phyloP scores from a whole-genome alignment of 92 coral and sea anemone species.

The Phenganax subtilis region DNA sequence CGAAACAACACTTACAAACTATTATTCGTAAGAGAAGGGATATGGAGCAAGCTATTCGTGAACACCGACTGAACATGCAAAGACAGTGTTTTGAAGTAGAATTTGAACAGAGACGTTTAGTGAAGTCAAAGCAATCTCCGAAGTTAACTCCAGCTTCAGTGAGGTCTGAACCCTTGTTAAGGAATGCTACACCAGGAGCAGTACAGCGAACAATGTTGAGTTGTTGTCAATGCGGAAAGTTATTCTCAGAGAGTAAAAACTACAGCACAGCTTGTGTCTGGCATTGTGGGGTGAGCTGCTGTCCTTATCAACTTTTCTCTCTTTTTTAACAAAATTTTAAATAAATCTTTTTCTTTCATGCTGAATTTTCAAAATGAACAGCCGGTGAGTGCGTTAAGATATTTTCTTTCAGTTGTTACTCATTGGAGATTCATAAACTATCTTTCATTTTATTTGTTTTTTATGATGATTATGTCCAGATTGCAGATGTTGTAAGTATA shows the following conservation, averaged over 20 bases:
- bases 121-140: slow-evolving; percentile 63
- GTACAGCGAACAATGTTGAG: slow-evolving; percentile 34
- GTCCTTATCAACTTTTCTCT: neutral
- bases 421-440: neutral
- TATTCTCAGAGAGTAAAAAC: slow-evolving; percentile 55
- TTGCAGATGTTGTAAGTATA: slow-evolving; percentile 39
- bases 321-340: neutral
- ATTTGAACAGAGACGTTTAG: slow-evolving; percentile 68
- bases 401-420: neutral
- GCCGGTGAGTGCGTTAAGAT: slow-evolving; percentile 46
- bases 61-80: slow-evolving; percentile 61
- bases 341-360: slow-evolving; percentile 7
- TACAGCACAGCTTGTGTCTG: slow-evolving; percentile 76
- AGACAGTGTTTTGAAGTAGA: slow-evolving; percentile 68
- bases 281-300: slow-evolving; percentile 82
- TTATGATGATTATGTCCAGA: neutral
- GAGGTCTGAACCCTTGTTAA: slow-evolving; percentile 36
- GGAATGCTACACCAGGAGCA: slow-evolving; percentile 37
- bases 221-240: slow-evolving; percentile 70
- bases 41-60: slow-evolving; percentile 61
- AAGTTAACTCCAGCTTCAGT: slow-evolving; percentile 45
- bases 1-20: slow-evolving; percentile 66
- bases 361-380: slow-evolving; percentile 11
- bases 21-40: slow-evolving; percentile 78
- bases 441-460: neutral